phyloP scores from a whole-genome alignment of 2,888 invertebrate genomes.

The Heliconius aoede region DNA sequence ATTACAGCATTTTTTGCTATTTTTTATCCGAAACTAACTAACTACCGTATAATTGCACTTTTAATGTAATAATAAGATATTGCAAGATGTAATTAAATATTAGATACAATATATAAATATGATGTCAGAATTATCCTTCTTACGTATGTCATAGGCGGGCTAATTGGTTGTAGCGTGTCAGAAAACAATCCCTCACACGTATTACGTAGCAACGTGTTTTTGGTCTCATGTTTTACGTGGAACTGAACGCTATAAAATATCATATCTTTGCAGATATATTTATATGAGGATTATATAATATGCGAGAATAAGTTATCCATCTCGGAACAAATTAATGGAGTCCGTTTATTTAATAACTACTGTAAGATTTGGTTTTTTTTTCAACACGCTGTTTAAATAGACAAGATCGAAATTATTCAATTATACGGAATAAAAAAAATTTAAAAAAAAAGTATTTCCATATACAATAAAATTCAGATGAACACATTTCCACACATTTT shows the following conservation, averaged over 20 bases:
- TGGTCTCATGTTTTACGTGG: conserved; percentile 23
- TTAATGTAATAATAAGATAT: not conserved
- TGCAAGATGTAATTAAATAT: not conserved
- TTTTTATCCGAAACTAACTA: not conserved
- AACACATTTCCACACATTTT: conserved; percentile 10
- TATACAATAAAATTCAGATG: not conserved
- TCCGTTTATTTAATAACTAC: no score
- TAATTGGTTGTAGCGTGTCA: conserved; percentile 74
- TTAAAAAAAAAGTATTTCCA: not conserved
- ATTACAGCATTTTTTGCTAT: not conserved
- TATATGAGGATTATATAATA: no score
- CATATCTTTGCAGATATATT: conserved; percentile 9
- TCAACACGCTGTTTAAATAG: no score
- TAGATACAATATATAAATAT: conserved; percentile 8
- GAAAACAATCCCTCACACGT: conserved; percentile 71
- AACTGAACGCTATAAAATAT: conserved; percentile 15
- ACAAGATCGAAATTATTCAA: no score
- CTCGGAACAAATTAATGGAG: no score
- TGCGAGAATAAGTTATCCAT: no score
- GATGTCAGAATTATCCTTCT: conserved; percentile 49
- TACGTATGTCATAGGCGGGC: conserved; percentile 66
- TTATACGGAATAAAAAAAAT: no score
- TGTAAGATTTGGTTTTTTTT: no score
- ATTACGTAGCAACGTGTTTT: conserved; percentile 40
- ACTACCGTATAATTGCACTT: no score